A percentile compares a stretch with the other conserved stretches of the same genome.
Conservation (phyloP, 2,888 invertebrate species). For the Diplazon laetatorius region DNA sequence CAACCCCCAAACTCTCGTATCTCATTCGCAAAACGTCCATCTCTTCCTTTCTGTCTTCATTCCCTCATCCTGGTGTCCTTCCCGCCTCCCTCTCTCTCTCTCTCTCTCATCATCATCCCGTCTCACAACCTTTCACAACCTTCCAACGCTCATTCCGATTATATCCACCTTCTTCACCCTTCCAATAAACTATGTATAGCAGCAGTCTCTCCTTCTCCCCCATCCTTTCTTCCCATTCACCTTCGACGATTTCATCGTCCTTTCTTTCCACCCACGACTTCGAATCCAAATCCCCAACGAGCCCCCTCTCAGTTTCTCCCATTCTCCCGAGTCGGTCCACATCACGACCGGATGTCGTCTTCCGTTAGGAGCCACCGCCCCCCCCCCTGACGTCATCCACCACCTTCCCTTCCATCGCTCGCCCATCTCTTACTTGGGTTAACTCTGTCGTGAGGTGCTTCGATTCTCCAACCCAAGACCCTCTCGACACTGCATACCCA, state of each 20-base stretch:
- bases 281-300: no score
- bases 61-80: no score
- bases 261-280: no score
- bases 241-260: conserved; percentile 45
- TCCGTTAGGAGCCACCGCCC: no score
- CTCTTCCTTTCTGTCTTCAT: conserved; percentile 22
- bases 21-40: conserved; percentile 31
- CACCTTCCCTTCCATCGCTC: no score
- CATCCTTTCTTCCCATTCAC: no score
- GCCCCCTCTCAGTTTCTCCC: conserved; percentile 26
- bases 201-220: conserved; percentile 21
- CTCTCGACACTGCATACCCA: conserved; percentile 45
- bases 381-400: no score
- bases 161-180: conserved; percentile 52
- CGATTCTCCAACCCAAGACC: conserved; percentile 11
- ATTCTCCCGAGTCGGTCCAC: conserved; percentile 25
- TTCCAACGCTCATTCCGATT: conserved; percentile 63
- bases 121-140: conserved; percentile 50
- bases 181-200: conserved; percentile 23
- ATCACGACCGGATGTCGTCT: conserved; percentile 31
- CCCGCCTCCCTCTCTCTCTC: conserved; percentile 31
- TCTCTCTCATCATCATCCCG: conserved; percentile 24
- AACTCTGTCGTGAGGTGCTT: conserved; percentile 22
- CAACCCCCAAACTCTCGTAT: conserved; percentile 47
- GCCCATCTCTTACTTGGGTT: conserved; percentile 40